A percentile compares a stretch with the other conserved stretches of the same genome.
Conservation (phyloP, 2,888 invertebrate species). For the Cryptocheilus praepositus region DNA sequence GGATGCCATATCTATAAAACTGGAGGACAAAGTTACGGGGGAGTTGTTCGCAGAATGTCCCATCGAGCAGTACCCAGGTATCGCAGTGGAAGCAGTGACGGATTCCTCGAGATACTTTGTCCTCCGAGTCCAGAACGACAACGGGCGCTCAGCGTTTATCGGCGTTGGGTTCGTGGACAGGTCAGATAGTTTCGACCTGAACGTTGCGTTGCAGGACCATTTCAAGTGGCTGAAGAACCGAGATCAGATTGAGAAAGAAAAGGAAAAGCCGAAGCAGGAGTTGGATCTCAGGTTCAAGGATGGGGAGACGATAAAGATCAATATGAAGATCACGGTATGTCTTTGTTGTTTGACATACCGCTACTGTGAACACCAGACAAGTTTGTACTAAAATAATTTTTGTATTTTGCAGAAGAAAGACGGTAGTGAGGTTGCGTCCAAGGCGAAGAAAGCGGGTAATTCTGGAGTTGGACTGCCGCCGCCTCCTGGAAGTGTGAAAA, state of each 20-base stretch:
- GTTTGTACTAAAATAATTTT: no score
- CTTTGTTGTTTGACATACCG: neutral
- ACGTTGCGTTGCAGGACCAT: constrained; percentile 98
- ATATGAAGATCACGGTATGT: constrained; percentile 95
- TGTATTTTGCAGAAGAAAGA: constrained; percentile 85
- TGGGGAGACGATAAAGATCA: constrained; percentile 99
- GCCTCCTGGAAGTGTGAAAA: constrained; percentile 86
- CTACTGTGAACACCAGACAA: neutral
- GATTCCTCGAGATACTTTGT: constrained; percentile 99
- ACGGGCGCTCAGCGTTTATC: constrained; percentile 95
- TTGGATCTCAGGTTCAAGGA: constrained; percentile 98
- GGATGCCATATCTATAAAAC: constrained; percentile 89
- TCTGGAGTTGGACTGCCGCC: constrained; percentile 84
- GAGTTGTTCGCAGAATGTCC: constrained; percentile 98
- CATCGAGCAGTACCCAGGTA: constrained; percentile 95
- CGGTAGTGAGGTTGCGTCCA: constrained; percentile 84
- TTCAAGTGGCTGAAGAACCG: constrained; percentile 95
- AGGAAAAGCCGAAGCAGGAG: constrained; percentile 85
- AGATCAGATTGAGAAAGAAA: constrained; percentile 88
- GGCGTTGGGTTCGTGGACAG: constrained; percentile 98
- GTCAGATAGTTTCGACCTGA: constrained; percentile 98
- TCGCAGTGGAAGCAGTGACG: constrained; percentile 95
- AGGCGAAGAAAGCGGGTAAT: constrained; percentile 80
- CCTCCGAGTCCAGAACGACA: constrained; percentile 94
- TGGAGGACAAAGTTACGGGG: constrained; percentile 96